Evolutionary conservation across 2,113 vertebrate genomes (phyloP), one percentile per base, ranked within the genome.

Genomic region (Leucopsar rothschildi): DNA sequence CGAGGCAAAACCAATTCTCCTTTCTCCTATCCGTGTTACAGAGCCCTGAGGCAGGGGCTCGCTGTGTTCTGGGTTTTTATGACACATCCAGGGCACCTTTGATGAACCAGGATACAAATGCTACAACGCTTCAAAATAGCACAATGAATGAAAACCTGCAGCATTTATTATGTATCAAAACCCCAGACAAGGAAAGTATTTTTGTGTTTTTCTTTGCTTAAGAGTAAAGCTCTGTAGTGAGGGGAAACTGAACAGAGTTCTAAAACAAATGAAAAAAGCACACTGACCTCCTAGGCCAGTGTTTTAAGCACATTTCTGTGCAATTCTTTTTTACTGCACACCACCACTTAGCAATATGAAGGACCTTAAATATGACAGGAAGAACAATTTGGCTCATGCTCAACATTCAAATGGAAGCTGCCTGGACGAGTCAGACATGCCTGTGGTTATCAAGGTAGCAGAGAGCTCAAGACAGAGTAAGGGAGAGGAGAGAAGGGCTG

Each of bases 361-460:
- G 50, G 9, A 53, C 11, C 49, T 80, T 57, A 85, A 84, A 53
- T 12, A 52, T 4, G 71, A 39, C 0, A 56, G 47, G 60, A 81
- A 87, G 39, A 84, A 45, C 35, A n/a, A 71, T 68, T 71, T 68
- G 59, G 24, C 29, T 88, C 40, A 16, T 25, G 21, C 23, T 82
- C 70, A 71, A 8, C 8, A 28, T 27, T 59, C 39, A 52, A 85
- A 40, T 21, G 17, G 65, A n/a, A 82, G 47, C 53, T 44, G 55
- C 25, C 44, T 25, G 50, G 28, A 42, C 0, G 3, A 81, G 45
- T n/a, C 61, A 28, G 29, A 60, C 0, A 0, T 22, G 47, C 15
- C 82, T 79, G 65, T 56, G 76, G 47, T 47, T 65, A 60, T 42
- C 66, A 31, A 56, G 79, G 37, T 19, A 59, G 77, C 65, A 82